Percentiles rank a stretch among this genome's conserved stretches.
These are phyloP conservation scores for Folsomia manolachei DNA, from an alignment of 2,888 invertebrate species.

Conservation along the genomic window DNA sequence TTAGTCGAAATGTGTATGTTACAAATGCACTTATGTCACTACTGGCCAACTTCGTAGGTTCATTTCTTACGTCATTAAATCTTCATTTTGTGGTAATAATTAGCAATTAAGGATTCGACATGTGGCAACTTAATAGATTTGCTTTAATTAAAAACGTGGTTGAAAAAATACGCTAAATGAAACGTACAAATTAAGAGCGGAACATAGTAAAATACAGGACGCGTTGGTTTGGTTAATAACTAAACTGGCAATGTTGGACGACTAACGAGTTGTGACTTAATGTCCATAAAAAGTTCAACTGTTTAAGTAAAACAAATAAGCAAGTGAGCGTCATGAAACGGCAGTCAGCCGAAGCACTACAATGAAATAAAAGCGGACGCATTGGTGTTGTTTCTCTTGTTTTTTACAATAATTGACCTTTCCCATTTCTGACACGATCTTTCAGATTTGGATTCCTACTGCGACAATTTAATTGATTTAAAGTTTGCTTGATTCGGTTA, in stretches of 20 bases:
- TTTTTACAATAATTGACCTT: not conserved
- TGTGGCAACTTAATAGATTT: not conserved
- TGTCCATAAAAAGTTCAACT: not conserved
- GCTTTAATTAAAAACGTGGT: not conserved
- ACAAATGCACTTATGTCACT: not conserved
- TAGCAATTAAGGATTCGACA: not conserved
- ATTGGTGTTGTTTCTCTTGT: not conserved
- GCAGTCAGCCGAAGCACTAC: too few relatives aligned
- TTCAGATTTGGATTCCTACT: not conserved
- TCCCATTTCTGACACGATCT: not conserved
- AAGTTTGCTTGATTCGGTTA: too few relatives aligned
- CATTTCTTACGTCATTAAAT: not conserved
- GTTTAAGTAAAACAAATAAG: not conserved
- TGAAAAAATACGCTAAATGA: not conserved
- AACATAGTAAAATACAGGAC: not conserved
- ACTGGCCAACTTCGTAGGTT: not conserved
- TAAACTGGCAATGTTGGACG: not conserved
- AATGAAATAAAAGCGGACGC: not conserved
- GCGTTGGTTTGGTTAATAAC: not conserved
- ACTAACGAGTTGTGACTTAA: not conserved
- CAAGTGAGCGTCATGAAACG: not conserved
- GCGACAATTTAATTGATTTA: not conserved
- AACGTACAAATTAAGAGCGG: not conserved
- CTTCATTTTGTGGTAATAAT: not conserved
- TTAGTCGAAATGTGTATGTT: too few relatives aligned